Evolutionary conservation across 2,888 invertebrate species (phyloP).

Genomic region (Zele albiditarsus): DNA sequence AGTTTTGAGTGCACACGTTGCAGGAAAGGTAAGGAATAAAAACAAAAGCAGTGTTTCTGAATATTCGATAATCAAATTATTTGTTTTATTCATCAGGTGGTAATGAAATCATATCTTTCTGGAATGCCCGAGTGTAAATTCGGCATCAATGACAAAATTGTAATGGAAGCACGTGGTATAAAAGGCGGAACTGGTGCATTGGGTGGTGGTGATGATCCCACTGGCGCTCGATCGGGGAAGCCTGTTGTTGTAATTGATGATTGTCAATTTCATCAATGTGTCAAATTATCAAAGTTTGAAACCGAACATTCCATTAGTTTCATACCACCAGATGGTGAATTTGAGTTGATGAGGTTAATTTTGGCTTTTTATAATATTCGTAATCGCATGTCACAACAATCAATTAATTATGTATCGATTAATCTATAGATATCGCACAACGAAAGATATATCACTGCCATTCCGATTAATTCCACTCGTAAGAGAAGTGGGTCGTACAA

Average conservation of each 20-base stretch:
- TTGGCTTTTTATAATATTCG: conserved; percentile 24
- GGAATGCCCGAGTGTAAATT: conserved; percentile 99
- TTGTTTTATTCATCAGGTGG: conserved; percentile 76
- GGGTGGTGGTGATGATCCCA: conserved; percentile 79
- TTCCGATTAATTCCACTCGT: conserved; percentile 99
- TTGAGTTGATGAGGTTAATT: conserved; percentile 95
- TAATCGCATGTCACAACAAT: not conserved
- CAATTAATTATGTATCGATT: not conserved
- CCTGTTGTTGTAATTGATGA: conserved; percentile 99
- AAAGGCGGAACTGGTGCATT: conserved; percentile 75
- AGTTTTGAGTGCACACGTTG: conserved; percentile 98
- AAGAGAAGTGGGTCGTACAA: conserved; percentile 97
- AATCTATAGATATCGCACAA: conserved; percentile 90
- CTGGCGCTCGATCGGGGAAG: conserved; percentile 92
- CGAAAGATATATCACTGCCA: conserved; percentile 99
- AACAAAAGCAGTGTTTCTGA: not conserved
- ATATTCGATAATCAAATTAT: conserved; percentile 77
- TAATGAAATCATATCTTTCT: conserved; percentile 99
- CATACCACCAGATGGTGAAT: conserved; percentile 99
- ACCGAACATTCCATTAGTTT: conserved; percentile 99
- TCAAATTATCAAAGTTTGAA: conserved; percentile 99
- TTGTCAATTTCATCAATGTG: conserved; percentile 99
- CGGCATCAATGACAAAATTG: conserved; percentile 99
- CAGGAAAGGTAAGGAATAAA: conserved; percentile 81
- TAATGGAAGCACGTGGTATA: conserved; percentile 95